These are phyloP conservation scores for Heliconius melpomene DNA, from an alignment of 1,140 invertebrate genomes.

Conservation along the genomic window DNA sequence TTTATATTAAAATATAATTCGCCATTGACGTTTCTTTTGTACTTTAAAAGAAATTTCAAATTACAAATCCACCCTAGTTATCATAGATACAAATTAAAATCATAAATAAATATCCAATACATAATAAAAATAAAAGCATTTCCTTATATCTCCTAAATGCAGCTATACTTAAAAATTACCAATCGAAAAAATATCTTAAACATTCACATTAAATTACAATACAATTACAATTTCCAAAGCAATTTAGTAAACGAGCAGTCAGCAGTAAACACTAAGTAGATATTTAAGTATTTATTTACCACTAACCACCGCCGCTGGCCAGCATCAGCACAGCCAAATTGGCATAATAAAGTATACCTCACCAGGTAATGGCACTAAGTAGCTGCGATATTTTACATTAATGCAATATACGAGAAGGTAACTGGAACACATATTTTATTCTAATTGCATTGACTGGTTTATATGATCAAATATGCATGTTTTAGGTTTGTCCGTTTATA, in stretches of 20 bases:
- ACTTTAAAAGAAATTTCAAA: no score
- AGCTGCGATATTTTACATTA: conserved; percentile 11
- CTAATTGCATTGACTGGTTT: neutral
- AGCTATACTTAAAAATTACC: neutral
- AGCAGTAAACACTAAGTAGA: neutral
- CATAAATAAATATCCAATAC: neutral
- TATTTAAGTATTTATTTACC: neutral
- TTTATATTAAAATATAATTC: no score
- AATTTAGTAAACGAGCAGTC: neutral
- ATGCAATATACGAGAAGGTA: neutral
- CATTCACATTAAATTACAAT: neutral
- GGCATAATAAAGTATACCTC: neutral
- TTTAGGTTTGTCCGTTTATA: neutral
- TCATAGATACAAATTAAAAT: no score
- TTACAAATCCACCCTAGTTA: no score
- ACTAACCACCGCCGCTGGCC: conserved; percentile 1
- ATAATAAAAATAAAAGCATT: no score
- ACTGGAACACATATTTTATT: conserved; percentile 8
- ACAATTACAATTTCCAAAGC: neutral
- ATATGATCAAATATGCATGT: neutral
- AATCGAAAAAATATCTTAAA: neutral
- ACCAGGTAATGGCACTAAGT: conserved; percentile 9
- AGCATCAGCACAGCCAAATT: neutral
- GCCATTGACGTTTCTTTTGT: no score
- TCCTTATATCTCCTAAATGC: no score